Evolutionary conservation across 2,113 vertebrate species (phyloP).

Genomic region (Puffinus mauretanicus): DNA sequence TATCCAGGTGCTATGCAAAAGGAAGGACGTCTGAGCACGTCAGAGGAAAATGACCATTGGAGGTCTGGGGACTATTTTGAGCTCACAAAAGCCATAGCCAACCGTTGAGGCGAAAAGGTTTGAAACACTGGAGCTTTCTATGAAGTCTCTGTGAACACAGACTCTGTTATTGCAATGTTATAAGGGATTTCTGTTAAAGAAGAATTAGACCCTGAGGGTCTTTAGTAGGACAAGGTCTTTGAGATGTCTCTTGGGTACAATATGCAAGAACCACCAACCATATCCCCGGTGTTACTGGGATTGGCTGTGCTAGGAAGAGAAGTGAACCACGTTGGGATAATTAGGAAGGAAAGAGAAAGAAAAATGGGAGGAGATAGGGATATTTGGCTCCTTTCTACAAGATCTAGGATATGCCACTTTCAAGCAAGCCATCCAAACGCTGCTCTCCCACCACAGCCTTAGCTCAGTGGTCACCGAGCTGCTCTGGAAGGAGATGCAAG

Average conservation of each 20-base stretch:
- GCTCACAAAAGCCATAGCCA: background rate
- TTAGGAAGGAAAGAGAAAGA: background rate
- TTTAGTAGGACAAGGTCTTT: background rate
- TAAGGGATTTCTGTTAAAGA: background rate
- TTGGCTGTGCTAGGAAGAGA: background rate
- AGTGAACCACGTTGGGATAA: background rate
- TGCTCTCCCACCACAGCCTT: background rate
- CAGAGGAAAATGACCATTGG: background rate
- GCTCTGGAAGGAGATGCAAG: background rate
- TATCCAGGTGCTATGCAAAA: background rate
- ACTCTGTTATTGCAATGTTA: background rate
- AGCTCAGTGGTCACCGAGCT: accelerated
- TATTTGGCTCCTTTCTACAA: background rate
- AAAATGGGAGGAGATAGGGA: background rate
- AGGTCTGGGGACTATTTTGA: background rate
- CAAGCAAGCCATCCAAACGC: background rate
- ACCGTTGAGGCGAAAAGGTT: background rate
- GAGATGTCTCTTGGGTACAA: background rate
- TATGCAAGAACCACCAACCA: background rate
- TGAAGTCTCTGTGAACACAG: background rate
- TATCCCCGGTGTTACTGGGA: background rate
- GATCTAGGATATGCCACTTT: background rate
- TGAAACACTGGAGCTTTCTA: background rate
- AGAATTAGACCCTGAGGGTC: background rate
- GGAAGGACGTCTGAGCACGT: too few relatives aligned